Base-by-base conservation (phyloP, 92 coral and sea anemone species). In the Zoanthus gigantus region DNA sequence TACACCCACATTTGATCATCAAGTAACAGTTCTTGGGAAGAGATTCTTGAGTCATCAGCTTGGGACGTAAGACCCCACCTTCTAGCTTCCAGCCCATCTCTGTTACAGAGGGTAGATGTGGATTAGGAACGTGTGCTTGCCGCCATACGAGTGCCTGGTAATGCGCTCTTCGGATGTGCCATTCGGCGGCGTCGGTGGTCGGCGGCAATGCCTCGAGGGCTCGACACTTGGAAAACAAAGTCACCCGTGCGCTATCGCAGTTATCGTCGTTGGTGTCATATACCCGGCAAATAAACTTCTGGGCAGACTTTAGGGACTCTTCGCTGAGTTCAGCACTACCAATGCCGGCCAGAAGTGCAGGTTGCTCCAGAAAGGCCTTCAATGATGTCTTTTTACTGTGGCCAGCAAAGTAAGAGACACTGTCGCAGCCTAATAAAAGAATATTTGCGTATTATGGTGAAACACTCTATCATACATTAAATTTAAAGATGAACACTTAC, bases 121-220 rank as follows among this genome's bases (percentile, higher is more conserved):
- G 94, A 32, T 67, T 47, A 46, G 94, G 13, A 69, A 72, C 28
- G 79, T 88, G 89, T 30, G 89, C 89, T 45, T 91, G 82, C 69
- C 68, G 78, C 92, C 92, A 89, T 60, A 91, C 83, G 79, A 82
- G 82, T 74, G 91, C 77, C 83, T 91, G 93, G 80, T 87, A 86
- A 76, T 82, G 91, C 63, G 84, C 84, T 74, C 89, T 60, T 80
- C 42, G 83, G 76, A 91, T 72, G 84, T 87, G 91, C 29, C 34
- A 83, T 76, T 72, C 74, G 66, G 86, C 77, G 74, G 93, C 89
- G 88, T 87, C 93, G 76, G 79, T 81, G 30, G 91, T 90, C 53
- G 85, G 91, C 37, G 93, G 93, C 65, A 90, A 52, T 53, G 88
- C 84, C 61, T 90, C 90, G 10, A 83, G 90, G 82, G 84, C 74